Evolutionary conservation across 2,113 vertebrate species (phyloP), one percentile per base, ranked within the genome.

Genomic region (Colius striatus): DNA sequence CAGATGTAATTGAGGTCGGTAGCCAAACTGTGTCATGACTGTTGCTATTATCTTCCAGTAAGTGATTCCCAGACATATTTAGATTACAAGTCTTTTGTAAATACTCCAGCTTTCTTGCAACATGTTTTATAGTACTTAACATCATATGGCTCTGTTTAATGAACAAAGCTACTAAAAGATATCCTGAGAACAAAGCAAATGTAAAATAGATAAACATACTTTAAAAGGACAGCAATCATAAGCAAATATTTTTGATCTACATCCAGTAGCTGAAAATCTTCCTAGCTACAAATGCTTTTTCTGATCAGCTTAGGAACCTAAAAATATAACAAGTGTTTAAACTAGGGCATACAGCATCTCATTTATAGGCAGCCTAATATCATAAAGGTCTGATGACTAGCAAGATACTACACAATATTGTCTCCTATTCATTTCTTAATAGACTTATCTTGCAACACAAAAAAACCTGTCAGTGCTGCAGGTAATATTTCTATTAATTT

Each of bases 311-410:
- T 57, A 65, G 43, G 30, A 82, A 53, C 36, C 19, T 43, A 67
- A 73, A 74, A 71, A 51, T 13, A 10, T 70, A 53, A 43, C 65
- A 84, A 10, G 17, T 66, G 12, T 70, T 92, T 84, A 63, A 88
- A 90, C 60, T 58, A 72, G 61, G 34, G 50, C 66, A 45, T 11
- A 36, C 29, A 70, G 9, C 22, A 47, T 23, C 82, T 87, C 36
- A 58, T 95, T 94, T 93, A 81, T 41, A 92, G 76, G 60, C 79
- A 94, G 63, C 14, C 26, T 77, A 84, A 66, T 65, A 74, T 66
- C 11, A 65, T 62, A 53, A 84, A 84, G 47, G 62, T 84, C 47
- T 87, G 82, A 87, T 67, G 70, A 84, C 65, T 73, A 34, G 19
- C 12, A 70, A 92, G 79, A 55, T 43, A 62, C 50, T 73, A 23